Evolutionary conservation across 2,113 vertebrate species (phyloP).

Genomic region (Tragulus kanchil): DNA sequence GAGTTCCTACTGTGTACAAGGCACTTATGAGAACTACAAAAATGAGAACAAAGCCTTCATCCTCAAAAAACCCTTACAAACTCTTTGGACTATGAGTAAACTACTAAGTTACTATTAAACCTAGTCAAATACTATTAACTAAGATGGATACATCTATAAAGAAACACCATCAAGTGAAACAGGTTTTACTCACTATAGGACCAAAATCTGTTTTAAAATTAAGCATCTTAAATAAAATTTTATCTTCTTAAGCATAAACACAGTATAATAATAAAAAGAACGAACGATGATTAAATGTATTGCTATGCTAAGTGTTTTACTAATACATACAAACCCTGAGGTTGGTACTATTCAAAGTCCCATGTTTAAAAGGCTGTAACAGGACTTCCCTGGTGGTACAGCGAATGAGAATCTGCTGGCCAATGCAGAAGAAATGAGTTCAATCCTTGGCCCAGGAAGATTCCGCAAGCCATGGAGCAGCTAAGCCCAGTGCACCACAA

Average conservation of each 20-base stretch:
- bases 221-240: constrained; percentile 21
- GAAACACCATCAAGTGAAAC: constrained; percentile 13
- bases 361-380: constrained; percentile 1
- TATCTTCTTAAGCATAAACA: constrained; percentile 38
- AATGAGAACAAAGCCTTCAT: neutral
- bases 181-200: neutral
- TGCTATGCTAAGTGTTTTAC: neutral
- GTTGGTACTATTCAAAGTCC: neutral
- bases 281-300: neutral
- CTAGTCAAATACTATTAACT: neutral
- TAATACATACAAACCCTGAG: neutral
- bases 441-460: neutral
- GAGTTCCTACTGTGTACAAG: neutral
- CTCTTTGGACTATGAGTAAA: neutral
- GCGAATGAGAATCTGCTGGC: neutral
- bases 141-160: neutral
- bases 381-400: neutral
- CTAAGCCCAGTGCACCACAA: neutral
- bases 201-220: constrained; percentile 31
- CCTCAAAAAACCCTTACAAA: constrained; percentile 7
- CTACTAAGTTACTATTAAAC: neutral
- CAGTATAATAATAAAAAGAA: neutral
- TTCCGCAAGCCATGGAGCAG: neutral
- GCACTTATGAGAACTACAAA: neutral
- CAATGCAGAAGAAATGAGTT: neutral